Conservation (phyloP, 2,113 vertebrate genomes). For the Apodemus speciosus region DNA sequence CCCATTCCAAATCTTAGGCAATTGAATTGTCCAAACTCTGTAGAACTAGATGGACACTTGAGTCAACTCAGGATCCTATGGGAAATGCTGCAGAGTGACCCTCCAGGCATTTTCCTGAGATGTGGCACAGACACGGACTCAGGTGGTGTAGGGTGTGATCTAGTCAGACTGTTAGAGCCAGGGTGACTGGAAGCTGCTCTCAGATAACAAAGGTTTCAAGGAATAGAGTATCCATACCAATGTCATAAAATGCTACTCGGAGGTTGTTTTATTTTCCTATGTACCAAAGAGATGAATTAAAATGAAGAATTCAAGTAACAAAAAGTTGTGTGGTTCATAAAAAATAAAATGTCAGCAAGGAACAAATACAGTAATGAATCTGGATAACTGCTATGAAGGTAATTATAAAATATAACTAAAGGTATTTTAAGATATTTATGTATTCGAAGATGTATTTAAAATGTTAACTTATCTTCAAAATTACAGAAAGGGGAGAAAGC, state of each 20-base stretch:
- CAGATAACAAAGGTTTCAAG: neutral
- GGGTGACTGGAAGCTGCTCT: neutral
- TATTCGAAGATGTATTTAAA: conserved; percentile 54
- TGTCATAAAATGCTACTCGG: conserved; percentile 15
- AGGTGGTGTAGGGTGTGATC: neutral
- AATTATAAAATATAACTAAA: conserved; percentile 35
- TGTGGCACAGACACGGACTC: neutral
- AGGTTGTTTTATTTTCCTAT: neutral
- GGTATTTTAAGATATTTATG: too few species aligned
- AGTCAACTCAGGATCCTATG: neutral
- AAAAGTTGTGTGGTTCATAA: conserved; percentile 34
- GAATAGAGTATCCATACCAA: neutral
- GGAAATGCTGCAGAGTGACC: neutral
- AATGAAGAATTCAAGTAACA: conserved; percentile 19
- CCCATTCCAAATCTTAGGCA: neutral
- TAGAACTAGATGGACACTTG: neutral
- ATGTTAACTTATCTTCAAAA: conserved; percentile 71
- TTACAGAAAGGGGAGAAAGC: conserved; percentile 62
- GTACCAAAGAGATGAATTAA: conserved; percentile 11
- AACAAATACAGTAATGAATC: conserved; percentile 38
- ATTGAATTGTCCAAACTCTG: neutral
- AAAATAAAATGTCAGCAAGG: conserved; percentile 8
- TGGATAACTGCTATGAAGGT: conserved; percentile 48
- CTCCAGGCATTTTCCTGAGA: neutral
- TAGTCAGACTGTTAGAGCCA: neutral